phyloP scores from a whole-genome alignment of 92 coral and sea anemone genomes.

The Porites rus region DNA sequence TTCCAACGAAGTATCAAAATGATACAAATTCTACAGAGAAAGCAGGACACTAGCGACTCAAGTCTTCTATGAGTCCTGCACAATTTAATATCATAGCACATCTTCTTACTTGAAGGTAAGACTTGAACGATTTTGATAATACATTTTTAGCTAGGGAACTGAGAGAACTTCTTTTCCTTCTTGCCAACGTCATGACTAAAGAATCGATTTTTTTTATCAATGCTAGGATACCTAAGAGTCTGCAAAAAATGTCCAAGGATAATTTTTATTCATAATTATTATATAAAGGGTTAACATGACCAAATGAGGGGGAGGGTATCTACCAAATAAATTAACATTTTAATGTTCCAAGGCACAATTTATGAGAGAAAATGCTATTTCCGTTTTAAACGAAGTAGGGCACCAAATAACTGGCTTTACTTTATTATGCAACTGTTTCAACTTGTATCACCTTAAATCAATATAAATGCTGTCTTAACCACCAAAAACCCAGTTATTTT shows the following conservation, averaged over 20 bases:
- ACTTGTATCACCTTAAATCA: neutral
- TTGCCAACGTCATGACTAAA: slow-evolving; percentile 2
- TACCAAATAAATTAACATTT: neutral
- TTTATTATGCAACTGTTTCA: slow-evolving; percentile 41
- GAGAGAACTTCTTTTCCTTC: neutral
- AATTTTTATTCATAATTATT: neutral
- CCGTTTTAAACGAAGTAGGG: neutral
- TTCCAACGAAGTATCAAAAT: no score
- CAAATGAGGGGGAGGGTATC: neutral
- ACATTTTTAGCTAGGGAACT: slow-evolving; percentile 33
- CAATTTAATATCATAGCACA: neutral
- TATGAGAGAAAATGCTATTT: neutral
- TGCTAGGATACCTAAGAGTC: slow-evolving; percentile 9
- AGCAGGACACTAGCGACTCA: no score
- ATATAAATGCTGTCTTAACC: neutral
- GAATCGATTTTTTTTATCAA: neutral
- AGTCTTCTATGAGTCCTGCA: no score
- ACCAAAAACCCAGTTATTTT: neutral
- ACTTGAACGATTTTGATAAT: slow-evolving; percentile 62
- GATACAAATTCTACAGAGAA: no score
- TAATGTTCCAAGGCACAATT: no score
- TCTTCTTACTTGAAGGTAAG: slow-evolving; percentile 45
- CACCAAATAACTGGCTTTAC: neutral
- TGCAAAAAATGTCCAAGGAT: neutral
- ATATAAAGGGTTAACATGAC: neutral